Conservation (phyloP, 2,888 invertebrate species). For the Calameuta pallipes region DNA sequence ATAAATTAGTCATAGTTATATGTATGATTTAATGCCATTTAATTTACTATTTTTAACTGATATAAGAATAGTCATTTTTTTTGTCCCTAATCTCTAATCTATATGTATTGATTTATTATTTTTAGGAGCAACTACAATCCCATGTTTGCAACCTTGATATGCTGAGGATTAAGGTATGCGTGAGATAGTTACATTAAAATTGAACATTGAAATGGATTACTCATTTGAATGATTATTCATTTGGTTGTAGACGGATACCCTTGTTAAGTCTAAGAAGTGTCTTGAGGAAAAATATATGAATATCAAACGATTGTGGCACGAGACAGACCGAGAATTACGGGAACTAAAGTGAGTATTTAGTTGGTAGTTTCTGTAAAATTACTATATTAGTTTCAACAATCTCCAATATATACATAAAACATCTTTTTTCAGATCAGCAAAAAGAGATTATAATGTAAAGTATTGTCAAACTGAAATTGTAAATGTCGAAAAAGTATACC, state of each 20-base stretch:
- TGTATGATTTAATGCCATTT: not conserved
- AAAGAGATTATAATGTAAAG: conserved; percentile 14
- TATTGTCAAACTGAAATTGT: conserved; percentile 16
- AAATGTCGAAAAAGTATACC: conserved; percentile 2
- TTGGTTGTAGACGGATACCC: conserved; percentile 38
- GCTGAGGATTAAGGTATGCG: conserved; percentile 44
- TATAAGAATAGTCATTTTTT: conserved; percentile 2
- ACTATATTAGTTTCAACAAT: conserved; percentile 7
- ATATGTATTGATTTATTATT: conserved; percentile 14
- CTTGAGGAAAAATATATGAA: conserved; percentile 39
- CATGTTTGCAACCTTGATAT: conserved; percentile 33
- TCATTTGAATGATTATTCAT: not conserved
- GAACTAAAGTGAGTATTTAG: conserved; percentile 37
- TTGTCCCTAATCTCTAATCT: not conserved
- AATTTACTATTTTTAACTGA: not conserved
- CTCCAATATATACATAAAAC: not conserved
- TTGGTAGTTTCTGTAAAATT: not conserved
- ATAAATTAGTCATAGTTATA: not conserved
- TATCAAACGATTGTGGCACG: conserved; percentile 36
- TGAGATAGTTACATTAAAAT: not conserved
- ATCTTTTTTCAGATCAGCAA: conserved; percentile 4
- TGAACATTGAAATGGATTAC: not conserved
- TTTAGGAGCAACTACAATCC: conserved; percentile 38
- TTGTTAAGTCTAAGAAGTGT: conserved; percentile 36
- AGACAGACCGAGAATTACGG: conserved; percentile 37